Evolutionary conservation across 2,113 vertebrate species (phyloP), one percentile per base, ranked within the genome.

Genomic region (Solea senegalensis): DNA sequence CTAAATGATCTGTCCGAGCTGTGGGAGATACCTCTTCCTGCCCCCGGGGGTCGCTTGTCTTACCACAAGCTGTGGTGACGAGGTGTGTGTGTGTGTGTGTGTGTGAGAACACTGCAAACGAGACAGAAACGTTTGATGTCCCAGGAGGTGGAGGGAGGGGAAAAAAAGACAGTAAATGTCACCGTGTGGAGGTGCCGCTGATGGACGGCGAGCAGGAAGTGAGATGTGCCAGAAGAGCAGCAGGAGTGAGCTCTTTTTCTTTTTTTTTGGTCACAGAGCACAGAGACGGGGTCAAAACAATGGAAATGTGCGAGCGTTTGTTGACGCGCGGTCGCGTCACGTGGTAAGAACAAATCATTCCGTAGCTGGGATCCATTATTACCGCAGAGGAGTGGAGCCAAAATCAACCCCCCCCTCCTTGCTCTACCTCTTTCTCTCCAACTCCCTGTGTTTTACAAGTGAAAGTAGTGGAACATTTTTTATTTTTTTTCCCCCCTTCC

Each of bases 281-380:
- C 61, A 44, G 28, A 67, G 28, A 53, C 62, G 9, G 65, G 65
- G 53, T 71, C 69, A 58, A 34, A 90, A 88, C 84, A 82, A 82
- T 77, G 78, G 74, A 80, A 71, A 77, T 70, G 86, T 72, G 57
- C 0, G 59, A 65, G 81, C 64, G 81, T 90, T 78, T 85, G 84
- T 88, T 86, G 86, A 82, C 53, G 85, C 72, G 76, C 72, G 81
- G 27, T 81, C 83, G 65, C 82, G 89, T 90, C 90, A 91, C 89
- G 86, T 89, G 21, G 90, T 52, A 73, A 66, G 84, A 87, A 86
- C 82, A 89, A 91, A 91, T 89, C 88, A 86, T 60, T 82, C 76
- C 67, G 73, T 76, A 85, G 88, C 90, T 89, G 89, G 85, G 80
- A 90, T 90, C 84, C 88, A 92, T 92, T 92, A 91, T 91, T 87